phyloP scores from a whole-genome alignment of 1,140 invertebrate genomes.

The Cepaea nemoralis region DNA sequence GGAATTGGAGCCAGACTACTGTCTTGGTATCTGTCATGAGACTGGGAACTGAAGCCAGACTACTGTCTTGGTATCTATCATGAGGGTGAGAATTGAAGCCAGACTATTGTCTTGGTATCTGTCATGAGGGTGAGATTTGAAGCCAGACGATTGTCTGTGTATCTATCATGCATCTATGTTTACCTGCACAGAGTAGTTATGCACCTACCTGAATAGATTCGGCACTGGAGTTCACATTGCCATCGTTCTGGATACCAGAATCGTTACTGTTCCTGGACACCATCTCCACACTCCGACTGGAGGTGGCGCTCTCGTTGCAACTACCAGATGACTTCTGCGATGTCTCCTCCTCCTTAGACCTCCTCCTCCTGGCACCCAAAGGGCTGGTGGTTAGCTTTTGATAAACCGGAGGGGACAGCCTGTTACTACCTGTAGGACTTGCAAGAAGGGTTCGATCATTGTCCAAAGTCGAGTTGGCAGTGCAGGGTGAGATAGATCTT shows the following conservation, averaged over 20 bases:
- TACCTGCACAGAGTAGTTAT: no score
- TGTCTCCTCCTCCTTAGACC: neutral
- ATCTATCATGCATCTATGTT: no score
- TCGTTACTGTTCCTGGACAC: slow-evolving; percentile 67
- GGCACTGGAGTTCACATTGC: slow-evolving; percentile 59
- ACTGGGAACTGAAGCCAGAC: no score
- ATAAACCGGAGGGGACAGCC: slow-evolving; percentile 25
- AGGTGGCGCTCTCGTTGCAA: neutral
- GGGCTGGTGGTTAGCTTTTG: slow-evolving; percentile 9
- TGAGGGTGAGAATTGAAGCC: no score
- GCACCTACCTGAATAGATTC: slow-evolving; percentile 64
- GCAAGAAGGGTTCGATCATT: slow-evolving; percentile 40
- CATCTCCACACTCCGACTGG: slow-evolving; percentile 52
- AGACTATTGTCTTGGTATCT: no score
- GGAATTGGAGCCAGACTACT: no score
- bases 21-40: no score
- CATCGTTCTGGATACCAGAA: slow-evolving; percentile 66
- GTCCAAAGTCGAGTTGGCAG: slow-evolving; percentile 31
- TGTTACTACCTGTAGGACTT: slow-evolving; percentile 31
- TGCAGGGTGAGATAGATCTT: slow-evolving; percentile 37
- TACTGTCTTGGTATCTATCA: no score
- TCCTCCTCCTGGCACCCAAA: neutral
- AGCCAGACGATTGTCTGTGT: no score
- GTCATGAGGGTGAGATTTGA: no score
- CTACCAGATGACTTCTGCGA: neutral